Conservation (phyloP, 2,113 vertebrate genomes). For the Ploceus nigricollis region DNA sequence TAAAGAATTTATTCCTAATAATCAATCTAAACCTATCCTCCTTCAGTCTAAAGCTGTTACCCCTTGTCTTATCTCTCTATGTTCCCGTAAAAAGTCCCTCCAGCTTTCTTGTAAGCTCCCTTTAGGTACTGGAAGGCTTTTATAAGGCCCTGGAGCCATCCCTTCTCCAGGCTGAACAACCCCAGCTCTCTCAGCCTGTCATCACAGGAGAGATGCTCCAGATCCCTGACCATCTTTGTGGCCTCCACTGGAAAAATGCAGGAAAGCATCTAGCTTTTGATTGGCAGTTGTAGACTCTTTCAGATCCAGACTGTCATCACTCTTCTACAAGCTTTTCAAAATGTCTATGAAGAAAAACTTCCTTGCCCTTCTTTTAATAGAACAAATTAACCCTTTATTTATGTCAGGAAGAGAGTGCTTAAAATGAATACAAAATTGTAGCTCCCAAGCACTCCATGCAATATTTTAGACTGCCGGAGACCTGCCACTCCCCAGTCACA, state of each 20-base stretch:
- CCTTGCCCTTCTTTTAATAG: background rate
- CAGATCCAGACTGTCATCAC: background rate
- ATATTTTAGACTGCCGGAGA: background rate
- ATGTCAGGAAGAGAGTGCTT: background rate
- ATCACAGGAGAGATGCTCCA: background rate
- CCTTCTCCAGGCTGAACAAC: background rate
- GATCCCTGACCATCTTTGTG: rapidly evolving
- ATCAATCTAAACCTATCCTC: background rate
- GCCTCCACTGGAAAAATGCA: background rate
- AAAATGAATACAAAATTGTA: background rate
- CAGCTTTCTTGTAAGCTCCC: background rate
- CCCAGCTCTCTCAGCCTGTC: background rate
- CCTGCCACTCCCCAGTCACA: background rate
- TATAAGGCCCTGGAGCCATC: background rate
- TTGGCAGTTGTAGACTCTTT: background rate
- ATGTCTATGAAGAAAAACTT: background rate
- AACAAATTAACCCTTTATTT: background rate
- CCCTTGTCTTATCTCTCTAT: background rate
- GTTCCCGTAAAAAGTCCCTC: background rate
- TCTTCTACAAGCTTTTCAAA: background rate
- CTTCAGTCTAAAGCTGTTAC: background rate
- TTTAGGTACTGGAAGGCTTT: background rate
- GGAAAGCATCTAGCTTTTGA: background rate
- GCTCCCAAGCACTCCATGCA: background rate
- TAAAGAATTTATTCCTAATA: background rate